Conservation (phyloP, 30 jellyfish, hydroid and myxozoan genomes). For the Nemopilema nomurai region DNA sequence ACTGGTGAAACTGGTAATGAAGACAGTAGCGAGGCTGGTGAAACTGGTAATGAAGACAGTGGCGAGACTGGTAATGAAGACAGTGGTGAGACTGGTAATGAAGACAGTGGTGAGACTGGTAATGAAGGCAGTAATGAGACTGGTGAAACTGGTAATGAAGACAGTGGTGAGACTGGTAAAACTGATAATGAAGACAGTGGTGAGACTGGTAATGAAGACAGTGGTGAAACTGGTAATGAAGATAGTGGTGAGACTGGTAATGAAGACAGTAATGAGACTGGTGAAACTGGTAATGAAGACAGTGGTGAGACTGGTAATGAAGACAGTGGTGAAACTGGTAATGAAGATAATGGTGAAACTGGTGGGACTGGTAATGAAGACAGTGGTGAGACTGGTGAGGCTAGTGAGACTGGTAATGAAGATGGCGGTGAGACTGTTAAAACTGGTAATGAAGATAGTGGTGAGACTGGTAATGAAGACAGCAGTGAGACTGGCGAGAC, state of each 20-base stretch:
- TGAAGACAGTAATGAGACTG: conserved; percentile 19
- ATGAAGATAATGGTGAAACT: background rate
- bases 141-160: background rate
- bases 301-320: background rate
- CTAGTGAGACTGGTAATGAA: background rate
- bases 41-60: background rate
- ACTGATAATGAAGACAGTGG: conserved; percentile 8
- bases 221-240: conserved; percentile 17
- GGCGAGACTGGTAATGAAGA: background rate
- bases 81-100: background rate
- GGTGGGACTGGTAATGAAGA: background rate
- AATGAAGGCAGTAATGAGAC: conserved; percentile 9
- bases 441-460: background rate
- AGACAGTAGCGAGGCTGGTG: background rate
- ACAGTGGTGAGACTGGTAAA: conserved; percentile 2
- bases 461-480: conserved; percentile 18
- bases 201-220: background rate
- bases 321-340: conserved; percentile 2
- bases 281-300: background rate
- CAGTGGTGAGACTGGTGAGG: conserved; percentile 4
- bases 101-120: conserved; percentile 17
- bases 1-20: background rate
- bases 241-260: background rate
- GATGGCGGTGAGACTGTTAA: background rate
- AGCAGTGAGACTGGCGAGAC: conserved; percentile 12